These are phyloP conservation scores for Sweltsa coloradensis DNA, from an alignment of 1,140 invertebrate genomes.

Conservation along the genomic window DNA sequence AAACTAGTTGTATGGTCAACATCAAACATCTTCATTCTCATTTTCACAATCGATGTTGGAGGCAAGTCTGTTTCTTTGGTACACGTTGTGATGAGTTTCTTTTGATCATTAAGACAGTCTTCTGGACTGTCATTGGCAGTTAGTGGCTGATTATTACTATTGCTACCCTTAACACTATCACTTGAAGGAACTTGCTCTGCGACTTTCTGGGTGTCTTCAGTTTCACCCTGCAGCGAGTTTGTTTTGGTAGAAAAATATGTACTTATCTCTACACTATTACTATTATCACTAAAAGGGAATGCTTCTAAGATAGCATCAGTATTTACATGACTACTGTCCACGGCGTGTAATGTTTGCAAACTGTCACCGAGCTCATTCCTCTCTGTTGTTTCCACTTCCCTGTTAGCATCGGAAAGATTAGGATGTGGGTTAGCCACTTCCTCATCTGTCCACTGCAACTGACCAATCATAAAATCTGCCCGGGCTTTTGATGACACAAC, in stretches of 20 bases:
- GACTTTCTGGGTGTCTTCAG: not conserved
- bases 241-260: not conserved
- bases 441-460: constrained; percentile 17
- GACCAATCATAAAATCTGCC: constrained; percentile 28
- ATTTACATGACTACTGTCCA: not conserved
- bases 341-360: too few species aligned
- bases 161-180: not conserved
- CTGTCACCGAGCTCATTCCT: too few species aligned
- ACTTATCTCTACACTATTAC: constrained; percentile 10
- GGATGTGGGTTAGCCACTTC: too few species aligned
- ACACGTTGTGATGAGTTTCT: not conserved
- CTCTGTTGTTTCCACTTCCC: too few species aligned
- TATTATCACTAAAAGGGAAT: constrained; percentile 14
- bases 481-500: constrained; percentile 26
- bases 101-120: not conserved
- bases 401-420: too few species aligned
- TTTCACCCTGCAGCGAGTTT: not conserved
- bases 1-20: too few species aligned
- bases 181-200: not conserved
- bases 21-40: constrained; percentile 14
- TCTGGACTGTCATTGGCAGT: constrained; percentile 19
- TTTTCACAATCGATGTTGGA: constrained; percentile 7
- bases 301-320: not conserved
- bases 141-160: constrained; percentile 16
- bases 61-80: constrained; percentile 2